A percentile compares a stretch with the other conserved stretches of the same genome.
Conservation (phyloP, 1,140 invertebrate species). For the Rhizoglyphus robini region DNA sequence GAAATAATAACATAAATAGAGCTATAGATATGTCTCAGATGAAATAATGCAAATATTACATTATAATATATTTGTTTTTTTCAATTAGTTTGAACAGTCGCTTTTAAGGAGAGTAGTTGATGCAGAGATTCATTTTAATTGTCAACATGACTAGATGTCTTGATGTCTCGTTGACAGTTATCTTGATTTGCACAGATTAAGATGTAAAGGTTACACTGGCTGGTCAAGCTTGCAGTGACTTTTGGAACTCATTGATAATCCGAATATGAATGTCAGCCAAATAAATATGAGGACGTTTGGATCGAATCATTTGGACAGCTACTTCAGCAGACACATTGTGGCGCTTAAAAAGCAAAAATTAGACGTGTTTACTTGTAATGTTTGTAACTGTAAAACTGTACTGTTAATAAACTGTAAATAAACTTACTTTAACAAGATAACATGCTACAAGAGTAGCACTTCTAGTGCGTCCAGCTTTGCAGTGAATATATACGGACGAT, state of each 20-base stretch:
- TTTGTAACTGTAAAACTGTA: background rate
- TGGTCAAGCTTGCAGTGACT: background rate
- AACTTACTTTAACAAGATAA: conserved; percentile 73
- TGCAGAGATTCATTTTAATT: too few relatives aligned
- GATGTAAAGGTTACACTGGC: too few relatives aligned
- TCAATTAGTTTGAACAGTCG: too few relatives aligned
- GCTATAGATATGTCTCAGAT: too few relatives aligned
- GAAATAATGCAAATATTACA: too few relatives aligned
- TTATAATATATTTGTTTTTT: too few relatives aligned
- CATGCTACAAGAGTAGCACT: conserved; percentile 92
- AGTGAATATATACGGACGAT: conserved; percentile 76
- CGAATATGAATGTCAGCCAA: background rate
- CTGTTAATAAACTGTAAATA: background rate
- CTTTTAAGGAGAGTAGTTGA: too few relatives aligned
- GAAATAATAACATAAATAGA: background rate
- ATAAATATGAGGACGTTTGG: conserved; percentile 61
- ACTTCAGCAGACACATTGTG: conserved; percentile 69
- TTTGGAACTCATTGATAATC: background rate
- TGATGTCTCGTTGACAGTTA: too few relatives aligned
- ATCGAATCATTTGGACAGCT: conserved; percentile 64
- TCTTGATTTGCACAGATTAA: too few relatives aligned
- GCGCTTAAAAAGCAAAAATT: conserved; percentile 43
- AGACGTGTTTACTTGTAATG: background rate
- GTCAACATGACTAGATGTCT: too few relatives aligned
- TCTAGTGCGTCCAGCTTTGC: conserved; percentile 88